phyloP scores from a whole-genome alignment of 2,797 vertebrate genomes.

The Pitangus sulphuratus region DNA sequence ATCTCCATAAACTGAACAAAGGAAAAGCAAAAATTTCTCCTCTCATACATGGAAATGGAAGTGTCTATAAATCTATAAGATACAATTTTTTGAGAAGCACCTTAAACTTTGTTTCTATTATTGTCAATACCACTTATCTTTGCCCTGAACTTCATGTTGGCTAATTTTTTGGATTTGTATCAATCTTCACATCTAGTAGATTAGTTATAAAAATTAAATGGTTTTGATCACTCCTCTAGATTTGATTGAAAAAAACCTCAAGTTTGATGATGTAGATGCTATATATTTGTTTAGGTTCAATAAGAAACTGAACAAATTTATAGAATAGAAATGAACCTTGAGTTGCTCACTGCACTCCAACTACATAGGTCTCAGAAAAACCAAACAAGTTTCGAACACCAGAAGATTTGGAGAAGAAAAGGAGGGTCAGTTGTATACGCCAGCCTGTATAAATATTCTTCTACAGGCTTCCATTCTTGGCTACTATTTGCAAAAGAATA shows the following conservation, averaged over 20 bases:
- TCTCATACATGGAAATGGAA: neutral
- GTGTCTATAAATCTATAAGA: neutral
- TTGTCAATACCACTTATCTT: neutral
- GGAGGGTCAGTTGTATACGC: accelerated
- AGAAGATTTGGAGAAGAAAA: neutral
- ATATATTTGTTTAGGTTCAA: neutral
- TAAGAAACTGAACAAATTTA: neutral
- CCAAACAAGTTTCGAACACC: neutral
- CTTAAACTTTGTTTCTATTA: neutral
- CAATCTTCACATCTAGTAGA: neutral
- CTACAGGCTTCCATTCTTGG: neutral
- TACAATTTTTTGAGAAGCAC: neutral
- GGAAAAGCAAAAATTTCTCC: neutral
- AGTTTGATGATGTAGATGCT: neutral
- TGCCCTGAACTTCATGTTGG: neutral
- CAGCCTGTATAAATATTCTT: neutral
- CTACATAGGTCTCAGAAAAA: neutral
- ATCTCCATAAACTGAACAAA: neutral
- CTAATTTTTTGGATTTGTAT: neutral
- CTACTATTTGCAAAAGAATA: neutral
- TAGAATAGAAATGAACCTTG: accelerated
- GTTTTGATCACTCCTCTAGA: neutral
- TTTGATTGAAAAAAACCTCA: neutral
- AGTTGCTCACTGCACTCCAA: neutral
- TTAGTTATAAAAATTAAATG: neutral